These are phyloP conservation scores for Hippopotamyrus pictus DNA, from an alignment of 2,797 vertebrate species.

Conservation along the genomic window DNA sequence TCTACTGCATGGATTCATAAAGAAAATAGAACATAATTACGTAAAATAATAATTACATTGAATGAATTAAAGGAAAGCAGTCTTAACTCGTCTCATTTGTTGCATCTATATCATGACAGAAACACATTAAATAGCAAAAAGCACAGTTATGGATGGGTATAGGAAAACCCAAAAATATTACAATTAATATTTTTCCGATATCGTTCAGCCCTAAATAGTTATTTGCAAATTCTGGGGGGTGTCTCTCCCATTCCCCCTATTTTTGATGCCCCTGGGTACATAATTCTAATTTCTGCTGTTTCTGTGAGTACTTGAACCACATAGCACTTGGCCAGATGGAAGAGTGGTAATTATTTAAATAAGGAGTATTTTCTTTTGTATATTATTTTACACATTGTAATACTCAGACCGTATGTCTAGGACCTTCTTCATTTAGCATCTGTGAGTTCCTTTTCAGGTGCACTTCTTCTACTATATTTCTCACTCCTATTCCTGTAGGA, in stretches of 20 bases:
- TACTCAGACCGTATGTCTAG: neutral
- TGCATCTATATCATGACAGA: neutral
- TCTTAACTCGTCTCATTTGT: neutral
- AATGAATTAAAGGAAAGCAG: neutral
- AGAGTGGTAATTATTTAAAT: neutral
- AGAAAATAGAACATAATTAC: neutral
- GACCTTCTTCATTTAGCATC: neutral
- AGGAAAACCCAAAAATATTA: neutral
- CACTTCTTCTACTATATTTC: neutral
- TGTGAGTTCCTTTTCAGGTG: neutral
- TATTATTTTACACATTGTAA: neutral
- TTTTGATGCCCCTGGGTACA: neutral
- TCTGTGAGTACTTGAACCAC: neutral
- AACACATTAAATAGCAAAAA: neutral
- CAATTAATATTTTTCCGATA: neutral
- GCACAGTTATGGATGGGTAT: neutral
- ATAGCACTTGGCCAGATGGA: neutral
- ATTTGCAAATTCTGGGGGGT: neutral
- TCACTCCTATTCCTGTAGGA: neutral
- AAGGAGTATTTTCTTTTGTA: neutral
- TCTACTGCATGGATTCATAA: neutral
- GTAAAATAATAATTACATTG: too few species aligned
- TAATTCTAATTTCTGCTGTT: neutral
- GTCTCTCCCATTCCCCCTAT: neutral
- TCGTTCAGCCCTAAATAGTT: neutral